Evolutionary conservation across 64 coral and sea anemone species (phyloP).

Genomic region (Porites australiensis): DNA sequence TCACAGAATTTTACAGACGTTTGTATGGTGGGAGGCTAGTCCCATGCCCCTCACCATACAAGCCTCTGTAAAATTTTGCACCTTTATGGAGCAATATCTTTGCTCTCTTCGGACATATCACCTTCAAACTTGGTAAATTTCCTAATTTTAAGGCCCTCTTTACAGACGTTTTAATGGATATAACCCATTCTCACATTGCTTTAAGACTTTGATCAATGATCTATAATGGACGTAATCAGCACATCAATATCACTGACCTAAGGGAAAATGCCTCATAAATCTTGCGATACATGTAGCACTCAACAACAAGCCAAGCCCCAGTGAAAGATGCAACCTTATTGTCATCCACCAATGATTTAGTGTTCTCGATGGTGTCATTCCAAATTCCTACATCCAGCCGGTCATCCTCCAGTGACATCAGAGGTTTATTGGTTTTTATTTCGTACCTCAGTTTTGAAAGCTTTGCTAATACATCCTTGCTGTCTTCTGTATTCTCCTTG

Average conservation of each 20-base stretch:
- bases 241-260: constrained; percentile 49
- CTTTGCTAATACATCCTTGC: constrained; percentile 76
- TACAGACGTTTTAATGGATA: too few species aligned
- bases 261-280: constrained; percentile 89
- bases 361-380: constrained; percentile 73
- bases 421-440: constrained; percentile 88
- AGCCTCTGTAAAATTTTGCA: too few species aligned
- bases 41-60: too few species aligned
- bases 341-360: constrained; percentile 69
- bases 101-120: too few species aligned
- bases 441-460: constrained; percentile 95
- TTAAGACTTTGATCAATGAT: too few species aligned
- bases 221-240: too few species aligned
- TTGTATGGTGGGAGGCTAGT: too few species aligned
- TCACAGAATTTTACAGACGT: too few species aligned
- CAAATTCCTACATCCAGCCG: constrained; percentile 72
- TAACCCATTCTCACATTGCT: too few species aligned
- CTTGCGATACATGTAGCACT: constrained; percentile 96
- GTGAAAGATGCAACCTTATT: constrained; percentile 60
- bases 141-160: too few species aligned
- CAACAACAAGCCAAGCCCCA: constrained; percentile 88
- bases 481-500: constrained; percentile 87
- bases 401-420: constrained; percentile 71
- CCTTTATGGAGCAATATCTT: too few species aligned
- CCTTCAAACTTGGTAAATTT: too few species aligned